Evolutionary conservation across 2,113 vertebrate species (phyloP).

Genomic region (Fukomys damarensis): DNA sequence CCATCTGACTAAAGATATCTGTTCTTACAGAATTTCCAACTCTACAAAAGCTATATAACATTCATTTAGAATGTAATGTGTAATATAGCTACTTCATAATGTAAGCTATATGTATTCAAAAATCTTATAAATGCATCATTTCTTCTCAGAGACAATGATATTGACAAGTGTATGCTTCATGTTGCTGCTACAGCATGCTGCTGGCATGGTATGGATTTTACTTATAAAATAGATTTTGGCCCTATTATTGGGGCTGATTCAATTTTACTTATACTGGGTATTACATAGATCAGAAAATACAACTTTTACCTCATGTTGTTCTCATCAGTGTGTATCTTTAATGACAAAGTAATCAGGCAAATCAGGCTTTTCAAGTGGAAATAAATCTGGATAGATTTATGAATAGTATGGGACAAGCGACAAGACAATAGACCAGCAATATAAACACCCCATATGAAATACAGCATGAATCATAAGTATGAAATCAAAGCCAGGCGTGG

Average conservation of each 20-base stretch:
- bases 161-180: background rate
- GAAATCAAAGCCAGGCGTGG: too few relatives aligned
- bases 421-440: background rate
- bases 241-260: background rate
- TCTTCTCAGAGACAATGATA: conserved; percentile 8
- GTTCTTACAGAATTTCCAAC: background rate
- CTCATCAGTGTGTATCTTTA: background rate
- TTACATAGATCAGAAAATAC: background rate
- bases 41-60: background rate
- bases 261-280: background rate
- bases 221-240: background rate
- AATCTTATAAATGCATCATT: background rate
- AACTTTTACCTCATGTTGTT: background rate
- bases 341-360: background rate
- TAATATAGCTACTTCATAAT: background rate
- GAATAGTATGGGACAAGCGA: background rate
- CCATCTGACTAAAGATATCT: background rate
- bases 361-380: background rate
- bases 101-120: background rate
- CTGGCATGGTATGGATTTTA: background rate
- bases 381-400: background rate
- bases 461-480: background rate
- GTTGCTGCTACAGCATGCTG: background rate
- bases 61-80: background rate
- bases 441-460: background rate